A percentile compares a stretch with the other conserved stretches of the same genome.
phyloP scores from a whole-genome alignment of 1,140 invertebrate species.

The Magallana angulata region DNA sequence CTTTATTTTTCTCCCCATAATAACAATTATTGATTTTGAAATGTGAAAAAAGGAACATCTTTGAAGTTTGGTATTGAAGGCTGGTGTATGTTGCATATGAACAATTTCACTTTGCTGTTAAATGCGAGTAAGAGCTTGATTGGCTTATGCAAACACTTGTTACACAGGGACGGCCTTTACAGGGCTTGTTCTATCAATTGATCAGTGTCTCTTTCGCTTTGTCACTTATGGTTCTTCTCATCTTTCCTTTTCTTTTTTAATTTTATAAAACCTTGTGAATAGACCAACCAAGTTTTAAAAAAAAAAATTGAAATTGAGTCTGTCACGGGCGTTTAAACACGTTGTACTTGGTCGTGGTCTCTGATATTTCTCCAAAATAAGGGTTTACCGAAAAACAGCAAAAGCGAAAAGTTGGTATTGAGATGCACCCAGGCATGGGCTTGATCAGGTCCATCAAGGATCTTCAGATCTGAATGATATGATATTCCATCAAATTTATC shows the following conservation, averaged over 20 bases:
- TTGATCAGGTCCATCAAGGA: background rate
- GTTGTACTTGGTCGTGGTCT: background rate
- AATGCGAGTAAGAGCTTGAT: background rate
- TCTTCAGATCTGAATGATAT: background rate
- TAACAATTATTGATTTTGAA: constrained; percentile 29
- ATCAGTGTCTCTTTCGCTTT: background rate
- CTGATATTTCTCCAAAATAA: background rate
- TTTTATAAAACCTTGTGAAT: background rate
- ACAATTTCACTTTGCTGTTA: background rate
- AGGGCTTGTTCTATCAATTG: background rate
- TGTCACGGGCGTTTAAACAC: background rate
- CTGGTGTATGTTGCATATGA: background rate
- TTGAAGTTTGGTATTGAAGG: constrained; percentile 11
- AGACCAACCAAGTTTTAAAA: background rate
- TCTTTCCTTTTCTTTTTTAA: background rate
- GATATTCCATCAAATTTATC: constrained; percentile 30
- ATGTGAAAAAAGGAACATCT: background rate
- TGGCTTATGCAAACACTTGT: constrained; percentile 26
- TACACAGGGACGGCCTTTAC: background rate
- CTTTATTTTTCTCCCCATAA: background rate
- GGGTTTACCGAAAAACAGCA: background rate
- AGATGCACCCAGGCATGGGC: background rate
- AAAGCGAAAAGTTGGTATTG: background rate
- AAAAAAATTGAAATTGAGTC: background rate
- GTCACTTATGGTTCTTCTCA: background rate